Conservation (phyloP, 2,113 vertebrate species). For the Microcebus tavaratra region DNA sequence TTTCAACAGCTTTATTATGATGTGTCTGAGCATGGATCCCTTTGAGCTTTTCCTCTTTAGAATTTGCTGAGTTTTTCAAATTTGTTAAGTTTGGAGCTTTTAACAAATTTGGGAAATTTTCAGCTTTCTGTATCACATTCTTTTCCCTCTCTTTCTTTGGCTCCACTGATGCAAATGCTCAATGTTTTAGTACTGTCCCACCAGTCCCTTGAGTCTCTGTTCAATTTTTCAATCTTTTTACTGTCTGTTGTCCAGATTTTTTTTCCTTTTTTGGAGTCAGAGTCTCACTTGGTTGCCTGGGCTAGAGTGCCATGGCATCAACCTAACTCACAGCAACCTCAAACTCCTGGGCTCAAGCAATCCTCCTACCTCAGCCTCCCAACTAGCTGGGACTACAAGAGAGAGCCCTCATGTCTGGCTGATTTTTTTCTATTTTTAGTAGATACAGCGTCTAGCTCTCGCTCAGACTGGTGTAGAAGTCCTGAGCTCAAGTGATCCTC, state of each 20-base stretch:
- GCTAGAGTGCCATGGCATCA: too few species aligned
- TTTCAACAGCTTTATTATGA: not conserved
- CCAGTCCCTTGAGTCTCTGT: not conserved
- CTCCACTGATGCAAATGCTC: not conserved
- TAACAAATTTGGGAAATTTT: not conserved
- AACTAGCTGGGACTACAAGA: too few species aligned
- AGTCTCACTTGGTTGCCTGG: too few species aligned
- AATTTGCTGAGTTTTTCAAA: not conserved
- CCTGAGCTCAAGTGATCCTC: too few species aligned
- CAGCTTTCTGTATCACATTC: not conserved
- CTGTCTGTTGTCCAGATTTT: not conserved
- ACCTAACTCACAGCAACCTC: too few species aligned
- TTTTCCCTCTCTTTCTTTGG: not conserved
- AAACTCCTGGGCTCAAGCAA: too few species aligned
- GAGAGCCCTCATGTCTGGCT: too few species aligned
- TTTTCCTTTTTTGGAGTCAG: too few species aligned
- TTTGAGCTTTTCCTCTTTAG: not conserved
- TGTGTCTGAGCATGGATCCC: not conserved
- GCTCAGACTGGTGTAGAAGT: too few species aligned
- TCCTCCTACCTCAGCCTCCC: too few species aligned
- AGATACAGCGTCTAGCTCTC: too few species aligned
- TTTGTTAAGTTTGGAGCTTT: not conserved
- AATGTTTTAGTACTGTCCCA: not conserved
- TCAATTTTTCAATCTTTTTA: not conserved
- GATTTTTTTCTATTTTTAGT: too few species aligned